These are phyloP conservation scores for Parazoanthus darwini DNA, from an alignment of 92 coral and sea anemone species.

Conservation along the genomic window DNA sequence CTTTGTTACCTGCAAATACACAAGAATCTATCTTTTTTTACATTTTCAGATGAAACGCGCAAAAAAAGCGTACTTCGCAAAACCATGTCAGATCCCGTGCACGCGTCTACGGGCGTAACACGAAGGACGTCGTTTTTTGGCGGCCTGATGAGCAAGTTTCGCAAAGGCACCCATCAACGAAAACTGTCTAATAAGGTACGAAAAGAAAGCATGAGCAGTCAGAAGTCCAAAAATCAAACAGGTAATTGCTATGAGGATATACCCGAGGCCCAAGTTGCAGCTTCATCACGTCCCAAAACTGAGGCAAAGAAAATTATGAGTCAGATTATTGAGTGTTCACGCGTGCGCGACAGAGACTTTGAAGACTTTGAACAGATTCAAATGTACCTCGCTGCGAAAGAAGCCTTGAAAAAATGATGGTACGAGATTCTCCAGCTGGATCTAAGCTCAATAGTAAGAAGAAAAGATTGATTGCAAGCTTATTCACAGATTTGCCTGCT, in stretches of 20 bases:
- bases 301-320: conserved; percentile 16
- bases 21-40: too few species aligned
- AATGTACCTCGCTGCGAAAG: conserved; percentile 48
- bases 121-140: conserved; percentile 1
- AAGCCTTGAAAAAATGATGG: conserved; percentile 20
- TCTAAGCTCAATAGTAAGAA: too few species aligned
- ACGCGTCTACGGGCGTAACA: background rate
- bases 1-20: too few species aligned
- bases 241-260: background rate
- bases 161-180: conserved; percentile 18
- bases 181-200: background rate
- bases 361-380: conserved; percentile 51
- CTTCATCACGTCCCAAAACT: too few species aligned
- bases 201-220: background rate
- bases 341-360: conserved; percentile 36
- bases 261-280: background rate
- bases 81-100: background rate
- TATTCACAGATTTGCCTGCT: too few species aligned
- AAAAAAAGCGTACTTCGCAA: conserved; percentile 1
- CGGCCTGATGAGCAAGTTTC: background rate
- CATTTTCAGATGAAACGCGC: background rate
- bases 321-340: conserved; percentile 2
- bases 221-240: background rate
- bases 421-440: too few species aligned
- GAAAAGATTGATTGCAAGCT: too few species aligned